These are phyloP conservation scores for Nettapus auritus DNA, from an alignment of 2,113 vertebrate species.

Conservation along the genomic window DNA sequence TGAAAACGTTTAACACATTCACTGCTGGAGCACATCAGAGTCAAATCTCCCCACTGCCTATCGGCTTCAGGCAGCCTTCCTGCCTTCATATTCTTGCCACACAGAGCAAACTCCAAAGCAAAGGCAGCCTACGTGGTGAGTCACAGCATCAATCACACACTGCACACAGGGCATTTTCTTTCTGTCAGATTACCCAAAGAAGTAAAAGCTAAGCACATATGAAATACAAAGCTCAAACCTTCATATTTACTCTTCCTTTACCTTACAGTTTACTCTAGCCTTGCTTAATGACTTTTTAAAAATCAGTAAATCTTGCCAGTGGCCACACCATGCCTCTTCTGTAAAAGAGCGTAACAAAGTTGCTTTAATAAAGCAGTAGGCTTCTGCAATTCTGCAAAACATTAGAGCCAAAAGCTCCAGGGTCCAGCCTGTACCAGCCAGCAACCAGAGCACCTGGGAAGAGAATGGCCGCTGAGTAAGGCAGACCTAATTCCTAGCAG, in stretches of 20 bases:
- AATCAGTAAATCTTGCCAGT: not conserved
- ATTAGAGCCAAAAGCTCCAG: not conserved
- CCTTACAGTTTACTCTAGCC: not conserved
- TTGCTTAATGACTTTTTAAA: not conserved
- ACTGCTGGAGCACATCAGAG: not conserved
- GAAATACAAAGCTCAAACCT: not conserved
- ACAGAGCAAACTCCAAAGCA: not conserved
- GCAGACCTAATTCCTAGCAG: not conserved
- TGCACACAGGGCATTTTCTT: not conserved
- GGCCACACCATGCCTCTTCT: not conserved
- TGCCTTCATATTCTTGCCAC: not conserved
- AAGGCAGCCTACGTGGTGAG: not conserved
- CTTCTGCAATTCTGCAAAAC: not conserved
- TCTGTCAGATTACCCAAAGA: not conserved
- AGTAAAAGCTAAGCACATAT: not conserved
- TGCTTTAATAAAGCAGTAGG: not conserved
- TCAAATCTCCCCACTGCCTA: not conserved
- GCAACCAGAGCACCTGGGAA: not conserved
- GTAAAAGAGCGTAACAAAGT: not conserved
- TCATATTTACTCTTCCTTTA: not conserved
- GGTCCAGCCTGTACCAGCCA: not conserved
- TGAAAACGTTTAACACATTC: constrained; percentile 36
- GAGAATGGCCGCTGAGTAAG: fast-evolving
- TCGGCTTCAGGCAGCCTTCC: not conserved
- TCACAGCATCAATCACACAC: too few relatives aligned